Conservation (phyloP, 2,797 vertebrate species). For the Rhodeus uyekii region DNA sequence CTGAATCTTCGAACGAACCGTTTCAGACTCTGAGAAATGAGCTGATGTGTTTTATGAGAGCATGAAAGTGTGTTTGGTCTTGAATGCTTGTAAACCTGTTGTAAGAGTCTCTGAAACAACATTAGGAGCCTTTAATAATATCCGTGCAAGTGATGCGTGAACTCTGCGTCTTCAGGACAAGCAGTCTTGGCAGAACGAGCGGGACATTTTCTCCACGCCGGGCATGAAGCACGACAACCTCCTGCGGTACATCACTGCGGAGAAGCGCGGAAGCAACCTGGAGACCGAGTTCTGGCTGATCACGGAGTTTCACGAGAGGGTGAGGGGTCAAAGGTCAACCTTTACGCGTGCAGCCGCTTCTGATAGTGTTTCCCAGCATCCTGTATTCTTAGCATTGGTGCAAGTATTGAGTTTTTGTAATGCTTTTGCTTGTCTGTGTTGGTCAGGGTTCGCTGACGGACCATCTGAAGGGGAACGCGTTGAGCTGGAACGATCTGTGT, state of each 20-base stretch:
- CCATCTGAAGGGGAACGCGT: conserved; percentile 88
- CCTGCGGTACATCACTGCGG: conserved; percentile 85
- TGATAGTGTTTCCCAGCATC: too few relatives aligned
- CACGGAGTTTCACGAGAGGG: conserved; percentile 91
- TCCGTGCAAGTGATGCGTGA: neutral
- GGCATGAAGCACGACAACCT: conserved; percentile 95
- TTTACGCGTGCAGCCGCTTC: neutral
- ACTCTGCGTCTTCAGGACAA: conserved; percentile 79
- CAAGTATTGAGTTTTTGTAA: neutral
- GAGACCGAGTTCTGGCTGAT: conserved; percentile 94
- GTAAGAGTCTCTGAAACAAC: neutral
- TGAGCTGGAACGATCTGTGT: conserved; percentile 91
- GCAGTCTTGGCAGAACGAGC: conserved; percentile 90
- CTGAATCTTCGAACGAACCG: neutral
- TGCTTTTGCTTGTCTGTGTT: neutral
- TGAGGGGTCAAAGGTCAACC: conserved; percentile 62
- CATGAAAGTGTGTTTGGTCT: neutral
- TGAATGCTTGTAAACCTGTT: neutral
- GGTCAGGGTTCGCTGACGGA: conserved; percentile 91
- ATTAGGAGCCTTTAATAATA: neutral
- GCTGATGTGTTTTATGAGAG: neutral
- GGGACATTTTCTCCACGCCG: conserved; percentile 85
- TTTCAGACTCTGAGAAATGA: neutral
- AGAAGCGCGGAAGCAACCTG: conserved; percentile 86
- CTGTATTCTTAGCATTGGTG: too few relatives aligned